Evolutionary conservation across 2,113 vertebrate species (phyloP), one percentile per base, ranked within the genome.

Genomic region (Seriola rivoliana): DNA sequence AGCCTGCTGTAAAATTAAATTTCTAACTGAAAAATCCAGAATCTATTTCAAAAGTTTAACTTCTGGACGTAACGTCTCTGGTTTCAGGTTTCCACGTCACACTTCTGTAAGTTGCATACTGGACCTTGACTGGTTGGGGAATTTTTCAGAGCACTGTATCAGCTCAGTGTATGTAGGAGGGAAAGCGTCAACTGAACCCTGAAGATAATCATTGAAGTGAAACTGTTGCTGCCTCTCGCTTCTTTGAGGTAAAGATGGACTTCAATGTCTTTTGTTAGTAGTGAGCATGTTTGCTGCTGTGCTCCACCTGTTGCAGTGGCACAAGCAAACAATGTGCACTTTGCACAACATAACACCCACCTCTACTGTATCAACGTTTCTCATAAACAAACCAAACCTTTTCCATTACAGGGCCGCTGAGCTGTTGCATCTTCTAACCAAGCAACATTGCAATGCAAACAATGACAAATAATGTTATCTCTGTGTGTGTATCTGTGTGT

Each of bases 301-400:
- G 48, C 55, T 68, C 44, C 44, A 32, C 54, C 19, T 40, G n/a
- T 34, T 84, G 59, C 76, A 58, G 12, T 46, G 2, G 63, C 65
- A 44, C 57, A 29, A 42, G 50, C 62, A 78, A 62, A 72, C 42
- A 52, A 73, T 36, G 11, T 89, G 85, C 82, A 84, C 62, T 80
- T 74, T 87, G 88, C 38, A 80, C 85, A 52, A 32, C 74, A 23
- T 67, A 58, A 87, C 86, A 71, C 86, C 88, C 67, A 90, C 88
- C 63, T 77, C 19, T 57, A 32, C 25, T 38, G 67, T 71, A 65
- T 12, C 0, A 2, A 71, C 50, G 50, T 32, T 88, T 88, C 65
- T 82, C 71, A 63, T 86, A 82, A 68, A 78, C 71, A 80, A 78
- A 74, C 59, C 71, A n/a, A 4, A 1, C 12, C 29, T 66, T 82